phyloP scores from a whole-genome alignment of 2,888 invertebrate species.

The Antitype chi region DNA sequence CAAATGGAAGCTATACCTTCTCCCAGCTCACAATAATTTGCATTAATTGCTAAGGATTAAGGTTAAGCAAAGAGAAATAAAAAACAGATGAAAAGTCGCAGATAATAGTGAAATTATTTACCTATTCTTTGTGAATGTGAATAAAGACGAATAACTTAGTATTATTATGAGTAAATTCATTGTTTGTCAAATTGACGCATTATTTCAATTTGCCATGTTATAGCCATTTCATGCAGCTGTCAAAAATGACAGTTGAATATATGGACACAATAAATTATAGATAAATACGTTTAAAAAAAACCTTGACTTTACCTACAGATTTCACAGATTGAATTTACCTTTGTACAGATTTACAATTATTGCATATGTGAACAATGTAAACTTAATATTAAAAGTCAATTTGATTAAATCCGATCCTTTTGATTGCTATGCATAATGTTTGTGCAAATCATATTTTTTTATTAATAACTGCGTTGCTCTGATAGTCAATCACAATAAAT shows the following conservation, averaged over 20 bases:
- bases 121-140: neutral
- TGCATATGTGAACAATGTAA: neutral
- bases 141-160: neutral
- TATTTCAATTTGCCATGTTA: neutral
- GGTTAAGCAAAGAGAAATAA: constrained; percentile 29
- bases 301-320: neutral
- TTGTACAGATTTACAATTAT: neutral
- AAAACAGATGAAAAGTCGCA: constrained; percentile 23
- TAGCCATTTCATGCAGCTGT: neutral
- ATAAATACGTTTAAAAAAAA: neutral
- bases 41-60: constrained; percentile 52
- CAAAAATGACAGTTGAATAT: neutral
- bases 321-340: neutral
- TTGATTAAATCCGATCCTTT: too few relatives aligned
- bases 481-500: neutral
- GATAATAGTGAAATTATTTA: constrained; percentile 5
- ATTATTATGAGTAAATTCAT: neutral
- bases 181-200: neutral
- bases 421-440: neutral
- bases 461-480: neutral
- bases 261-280: too few relatives aligned
- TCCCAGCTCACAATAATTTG: constrained; percentile 42
- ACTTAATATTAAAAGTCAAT: neutral
- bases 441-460: too few relatives aligned
- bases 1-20: constrained; percentile 50